Evolutionary conservation across 2,888 invertebrate species (phyloP).

Genomic region (Cryptocephalus primarius): DNA sequence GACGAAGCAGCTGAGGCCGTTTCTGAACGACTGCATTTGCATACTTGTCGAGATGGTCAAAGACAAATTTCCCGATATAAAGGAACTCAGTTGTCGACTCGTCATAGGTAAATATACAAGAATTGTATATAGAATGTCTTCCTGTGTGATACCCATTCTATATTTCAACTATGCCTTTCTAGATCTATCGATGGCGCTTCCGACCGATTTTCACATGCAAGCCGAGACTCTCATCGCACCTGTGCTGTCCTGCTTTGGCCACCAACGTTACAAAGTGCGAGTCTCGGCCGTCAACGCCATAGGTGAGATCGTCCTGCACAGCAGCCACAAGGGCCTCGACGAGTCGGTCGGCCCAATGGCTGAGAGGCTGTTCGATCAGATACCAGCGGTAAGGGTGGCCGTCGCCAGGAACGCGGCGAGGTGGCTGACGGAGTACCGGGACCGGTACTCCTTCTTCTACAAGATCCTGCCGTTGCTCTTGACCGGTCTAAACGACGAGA

Average conservation of each 20-base stretch:
- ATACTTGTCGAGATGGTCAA: conserved; percentile 61
- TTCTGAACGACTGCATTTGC: conserved; percentile 63
- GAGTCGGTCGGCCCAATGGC: conserved; percentile 70
- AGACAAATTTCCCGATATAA: conserved; percentile 74
- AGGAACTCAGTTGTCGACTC: conserved; percentile 53
- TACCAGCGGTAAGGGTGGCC: conserved; percentile 63
- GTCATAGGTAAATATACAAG: too few species aligned
- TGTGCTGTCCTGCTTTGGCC: conserved; percentile 58
- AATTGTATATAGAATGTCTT: conserved; percentile 40
- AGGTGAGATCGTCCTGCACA: conserved; percentile 51
- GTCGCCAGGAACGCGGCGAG: conserved; percentile 65
- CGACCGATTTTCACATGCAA: conserved; percentile 62
- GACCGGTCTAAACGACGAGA: conserved; percentile 77
- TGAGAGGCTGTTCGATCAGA: conserved; percentile 78
- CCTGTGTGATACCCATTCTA: too few species aligned
- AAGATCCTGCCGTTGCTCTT: conserved; percentile 74
- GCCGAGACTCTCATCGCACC: conserved; percentile 66
- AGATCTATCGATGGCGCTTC: conserved; percentile 49
- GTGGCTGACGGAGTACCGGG: conserved; percentile 67
- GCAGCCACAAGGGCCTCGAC: conserved; percentile 39
- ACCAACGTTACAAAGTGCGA: conserved; percentile 76
- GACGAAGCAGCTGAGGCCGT: conserved; percentile 49
- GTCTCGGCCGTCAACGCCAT: conserved; percentile 63
- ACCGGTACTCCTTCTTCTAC: conserved; percentile 84
- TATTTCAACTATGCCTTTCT: background rate